A percentile compares a stretch with the other conserved stretches of the same genome.
Conservation (phyloP, 2,113 vertebrate genomes). For the Pollimyrus isidori region DNA sequence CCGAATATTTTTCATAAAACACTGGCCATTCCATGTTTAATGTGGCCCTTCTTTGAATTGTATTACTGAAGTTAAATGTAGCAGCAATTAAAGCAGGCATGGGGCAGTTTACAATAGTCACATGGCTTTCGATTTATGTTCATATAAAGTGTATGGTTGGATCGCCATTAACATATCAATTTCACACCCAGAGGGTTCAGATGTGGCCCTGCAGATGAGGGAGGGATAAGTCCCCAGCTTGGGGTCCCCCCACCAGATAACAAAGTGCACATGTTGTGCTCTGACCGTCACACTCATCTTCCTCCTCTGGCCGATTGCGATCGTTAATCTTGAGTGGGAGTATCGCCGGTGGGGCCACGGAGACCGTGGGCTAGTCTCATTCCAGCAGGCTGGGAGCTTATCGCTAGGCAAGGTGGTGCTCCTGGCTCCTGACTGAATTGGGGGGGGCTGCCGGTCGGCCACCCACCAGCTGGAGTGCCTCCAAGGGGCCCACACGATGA, state of each 20-base stretch:
- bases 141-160: neutral
- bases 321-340: slow-evolving; percentile 10
- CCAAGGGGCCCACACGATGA: neutral
- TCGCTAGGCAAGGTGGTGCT: neutral
- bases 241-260: neutral
- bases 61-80: neutral
- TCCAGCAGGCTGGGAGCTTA: neutral
- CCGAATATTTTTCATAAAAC: neutral
- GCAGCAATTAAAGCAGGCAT: neutral
- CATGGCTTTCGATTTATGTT: neutral
- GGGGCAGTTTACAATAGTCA: neutral
- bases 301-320: neutral
- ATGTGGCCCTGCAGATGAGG: neutral
- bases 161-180: neutral
- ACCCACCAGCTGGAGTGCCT: neutral
- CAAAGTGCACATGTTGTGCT: neutral
- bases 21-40: neutral
- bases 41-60: neutral
- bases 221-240: neutral
- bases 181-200: neutral
- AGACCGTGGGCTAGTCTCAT: neutral
- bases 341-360: neutral
- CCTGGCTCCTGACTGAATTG: no score
- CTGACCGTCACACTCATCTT: neutral
- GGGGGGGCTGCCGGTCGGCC: neutral